Evolutionary conservation across 2,113 vertebrate genomes (phyloP).

Genomic region (Eolophus roseicapilla): DNA sequence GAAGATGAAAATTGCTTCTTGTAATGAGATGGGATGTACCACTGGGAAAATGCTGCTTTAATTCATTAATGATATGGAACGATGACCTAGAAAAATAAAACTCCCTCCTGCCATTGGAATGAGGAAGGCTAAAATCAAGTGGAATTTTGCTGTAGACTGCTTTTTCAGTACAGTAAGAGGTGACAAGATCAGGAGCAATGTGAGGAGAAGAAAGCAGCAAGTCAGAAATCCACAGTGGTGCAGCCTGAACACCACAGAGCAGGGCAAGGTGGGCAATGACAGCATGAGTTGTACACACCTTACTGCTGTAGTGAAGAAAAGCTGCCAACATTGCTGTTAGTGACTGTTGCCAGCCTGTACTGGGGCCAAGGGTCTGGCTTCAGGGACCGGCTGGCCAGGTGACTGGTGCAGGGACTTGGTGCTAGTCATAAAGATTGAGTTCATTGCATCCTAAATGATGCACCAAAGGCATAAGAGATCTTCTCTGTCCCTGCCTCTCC

Average conservation of each 20-base stretch:
- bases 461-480: neutral
- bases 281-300: neutral
- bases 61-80: slow-evolving; percentile 26
- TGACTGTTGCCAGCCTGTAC: neutral
- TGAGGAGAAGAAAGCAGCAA: neutral
- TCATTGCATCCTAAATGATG: neutral
- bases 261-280: neutral
- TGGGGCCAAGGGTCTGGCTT: neutral
- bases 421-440: fast-evolving
- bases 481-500: neutral
- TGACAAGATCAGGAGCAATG: neutral
- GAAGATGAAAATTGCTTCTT: slow-evolving; percentile 46
- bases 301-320: neutral
- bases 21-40: neutral
- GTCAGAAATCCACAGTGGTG: neutral
- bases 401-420: neutral
- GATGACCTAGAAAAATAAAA: slow-evolving; percentile 35
- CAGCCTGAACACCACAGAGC: neutral
- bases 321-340: neutral
- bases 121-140: neutral
- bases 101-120: neutral
- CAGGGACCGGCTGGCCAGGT: neutral
- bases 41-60: slow-evolving; percentile 23
- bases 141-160: neutral
- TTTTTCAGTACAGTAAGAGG: neutral